Evolutionary conservation across 2,797 vertebrate species (phyloP), one percentile per base, ranked within the genome.

Genomic region (Microctenopoma steveboyesi): DNA sequence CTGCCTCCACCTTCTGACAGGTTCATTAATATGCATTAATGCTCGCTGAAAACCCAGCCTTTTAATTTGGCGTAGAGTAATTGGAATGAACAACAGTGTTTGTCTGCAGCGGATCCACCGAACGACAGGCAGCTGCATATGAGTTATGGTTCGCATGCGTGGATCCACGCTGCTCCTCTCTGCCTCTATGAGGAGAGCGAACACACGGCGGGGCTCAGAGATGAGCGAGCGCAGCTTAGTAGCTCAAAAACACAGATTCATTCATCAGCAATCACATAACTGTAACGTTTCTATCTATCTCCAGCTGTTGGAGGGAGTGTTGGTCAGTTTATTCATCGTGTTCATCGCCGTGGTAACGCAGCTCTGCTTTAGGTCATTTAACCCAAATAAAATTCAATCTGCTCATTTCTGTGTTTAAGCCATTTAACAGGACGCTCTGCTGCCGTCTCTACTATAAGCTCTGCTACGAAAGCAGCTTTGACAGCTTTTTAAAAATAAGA

Each of bases 11-110:
- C 72, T 76, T 66, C 83, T 87, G 76, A 89, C 76, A 86, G 77
- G 81, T 86, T 87, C 87, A 93, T 93, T 91, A 90, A 90, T 85
- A 86, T 87, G 85, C 91, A 81, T 89, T 90, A 86, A 87, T 86
- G 80, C 82, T 79, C 83, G 79, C 65, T 83, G 81, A 83, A 85
- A 87, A 88, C 45, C 81, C 61, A 14, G 16, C 70, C 27, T 52
- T 86, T 91, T 91, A 84, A 92, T 92, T 90, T 88, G 75, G 30
- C 63, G 22, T 52, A 60, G 47, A 84, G 86, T 90, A 90, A 92
- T 90, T 90, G 89, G 80, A 88, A 86, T 13, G 39, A 73, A 79
- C 55, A 76, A 88, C 89, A 83, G 68, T 43, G 83, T 76, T 78
- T 46, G 77, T 67, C 67, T 65, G 52, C 72, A 54, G 76, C 61